phyloP scores from a whole-genome alignment of 2,113 vertebrate species.

The Nothocercus nigrocapillus region DNA sequence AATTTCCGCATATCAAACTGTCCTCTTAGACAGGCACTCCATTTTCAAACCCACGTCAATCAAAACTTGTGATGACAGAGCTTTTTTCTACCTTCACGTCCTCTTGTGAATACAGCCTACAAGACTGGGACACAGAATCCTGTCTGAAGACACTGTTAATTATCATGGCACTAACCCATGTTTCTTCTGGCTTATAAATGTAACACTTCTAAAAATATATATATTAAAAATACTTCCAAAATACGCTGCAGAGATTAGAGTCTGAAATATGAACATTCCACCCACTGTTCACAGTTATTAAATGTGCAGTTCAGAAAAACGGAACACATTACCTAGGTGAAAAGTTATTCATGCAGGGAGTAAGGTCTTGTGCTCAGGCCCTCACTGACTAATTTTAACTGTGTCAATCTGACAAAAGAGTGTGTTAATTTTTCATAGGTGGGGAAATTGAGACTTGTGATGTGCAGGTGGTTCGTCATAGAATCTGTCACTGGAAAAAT shows the following conservation, averaged over 20 bases:
- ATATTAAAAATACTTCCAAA: not conserved
- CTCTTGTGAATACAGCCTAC: not conserved
- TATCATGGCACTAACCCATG: not conserved
- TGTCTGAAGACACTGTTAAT: not conserved
- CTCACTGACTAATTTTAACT: not conserved
- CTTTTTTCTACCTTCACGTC: not conserved
- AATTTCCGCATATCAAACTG: not conserved
- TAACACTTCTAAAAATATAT: not conserved
- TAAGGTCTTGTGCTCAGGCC: not conserved
- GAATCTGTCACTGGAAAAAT: not conserved
- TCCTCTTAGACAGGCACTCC: not conserved
- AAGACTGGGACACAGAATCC: not conserved
- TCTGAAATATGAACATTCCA: not conserved
- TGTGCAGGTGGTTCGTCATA: slow-evolving; percentile 4
- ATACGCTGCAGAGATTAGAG: not conserved
- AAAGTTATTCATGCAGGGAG: not conserved
- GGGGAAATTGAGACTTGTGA: not conserved
- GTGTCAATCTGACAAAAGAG: not conserved
- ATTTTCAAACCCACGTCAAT: not conserved
- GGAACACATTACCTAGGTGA: not conserved
- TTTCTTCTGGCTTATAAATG: not conserved
- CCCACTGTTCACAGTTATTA: not conserved
- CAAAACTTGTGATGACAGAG: not conserved
- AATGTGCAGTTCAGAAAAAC: not conserved
- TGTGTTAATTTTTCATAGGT: slow-evolving; percentile 13